Percentiles rank a stretch among this genome's conserved stretches.
Conservation (phyloP, 2,113 vertebrate genomes). For the Scatophagus argus region DNA sequence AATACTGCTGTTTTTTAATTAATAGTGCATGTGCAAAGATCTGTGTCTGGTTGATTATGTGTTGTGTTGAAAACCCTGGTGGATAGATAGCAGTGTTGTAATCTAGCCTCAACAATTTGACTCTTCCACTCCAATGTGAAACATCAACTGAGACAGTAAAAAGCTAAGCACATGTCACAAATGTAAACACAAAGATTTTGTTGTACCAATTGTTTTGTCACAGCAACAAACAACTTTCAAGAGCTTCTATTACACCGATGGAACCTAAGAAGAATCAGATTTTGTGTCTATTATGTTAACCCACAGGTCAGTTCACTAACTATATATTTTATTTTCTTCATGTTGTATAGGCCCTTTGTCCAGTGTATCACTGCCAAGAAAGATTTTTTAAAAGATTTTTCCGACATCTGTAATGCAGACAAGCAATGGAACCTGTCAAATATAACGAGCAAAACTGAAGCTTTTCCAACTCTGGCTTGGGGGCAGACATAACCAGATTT, state of each 20-base stretch:
- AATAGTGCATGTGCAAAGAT: too few species aligned
- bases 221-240: not conserved
- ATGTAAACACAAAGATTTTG: not conserved
- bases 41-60: too few species aligned
- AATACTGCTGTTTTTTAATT: too few species aligned
- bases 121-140: too few species aligned
- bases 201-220: not conserved
- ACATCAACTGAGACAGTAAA: too few species aligned
- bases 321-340: not conserved
- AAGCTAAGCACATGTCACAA: too few species aligned
- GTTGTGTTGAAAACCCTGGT: too few species aligned
- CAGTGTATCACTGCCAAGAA: constrained; percentile 1
- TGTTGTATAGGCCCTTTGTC: not conserved
- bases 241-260: not conserved
- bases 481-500: constrained; percentile 1
- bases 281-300: not conserved
- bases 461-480: not conserved
- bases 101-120: too few species aligned
- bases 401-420: not conserved
- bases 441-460: not conserved
- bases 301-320: not conserved
- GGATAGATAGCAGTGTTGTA: too few species aligned
- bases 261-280: not conserved
- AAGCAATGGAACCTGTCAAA: constrained; percentile 9
- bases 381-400: not conserved